Conservation (phyloP, 1,140 invertebrate species). For the Aradophagus sp. region DNA sequence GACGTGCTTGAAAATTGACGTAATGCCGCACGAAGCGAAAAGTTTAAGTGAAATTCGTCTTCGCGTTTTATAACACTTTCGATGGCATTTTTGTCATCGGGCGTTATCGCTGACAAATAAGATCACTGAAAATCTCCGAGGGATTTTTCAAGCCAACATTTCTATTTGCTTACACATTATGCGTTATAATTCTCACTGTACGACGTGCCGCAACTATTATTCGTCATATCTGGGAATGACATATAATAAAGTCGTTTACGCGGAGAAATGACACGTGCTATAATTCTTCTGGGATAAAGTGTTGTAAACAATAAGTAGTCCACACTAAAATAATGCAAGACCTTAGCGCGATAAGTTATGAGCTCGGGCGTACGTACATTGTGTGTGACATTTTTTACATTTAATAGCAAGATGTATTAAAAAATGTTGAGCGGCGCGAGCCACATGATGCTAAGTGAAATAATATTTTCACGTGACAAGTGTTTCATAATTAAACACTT, state of each 20-base stretch:
- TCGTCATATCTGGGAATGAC: slow-evolving; percentile 45
- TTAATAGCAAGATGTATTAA: slow-evolving; percentile 30
- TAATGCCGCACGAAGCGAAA: too few relatives aligned
- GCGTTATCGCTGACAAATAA: slow-evolving; percentile 30
- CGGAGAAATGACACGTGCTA: slow-evolving; percentile 37
- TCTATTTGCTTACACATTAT: slow-evolving; percentile 32
- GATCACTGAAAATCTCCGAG: slow-evolving; percentile 27
- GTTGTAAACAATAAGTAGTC: slow-evolving; percentile 54
- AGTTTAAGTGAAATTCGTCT: slow-evolving; percentile 10
- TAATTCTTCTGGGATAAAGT: slow-evolving; percentile 49
- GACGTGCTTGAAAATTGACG: too few relatives aligned
- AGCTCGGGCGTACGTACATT: slow-evolving; percentile 22
- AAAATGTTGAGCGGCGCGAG: slow-evolving; percentile 20
- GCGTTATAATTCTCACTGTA: slow-evolving; percentile 34
- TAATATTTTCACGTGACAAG: too few relatives aligned
- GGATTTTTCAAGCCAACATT: slow-evolving; percentile 26
- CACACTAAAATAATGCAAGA: slow-evolving; percentile 44
- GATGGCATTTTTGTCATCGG: slow-evolving; percentile 13
- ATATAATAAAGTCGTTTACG: slow-evolving; percentile 45
- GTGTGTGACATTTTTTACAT: slow-evolving; percentile 28
- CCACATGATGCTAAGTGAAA: too few relatives aligned
- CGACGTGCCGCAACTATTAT: slow-evolving; percentile 31
- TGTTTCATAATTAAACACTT: too few relatives aligned
- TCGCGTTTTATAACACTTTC: slow-evolving; percentile 12
- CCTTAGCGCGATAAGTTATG: slow-evolving; percentile 36